Base-by-base conservation (phyloP, 2,113 vertebrate genomes). In the Benthochromis sp. region DNA sequence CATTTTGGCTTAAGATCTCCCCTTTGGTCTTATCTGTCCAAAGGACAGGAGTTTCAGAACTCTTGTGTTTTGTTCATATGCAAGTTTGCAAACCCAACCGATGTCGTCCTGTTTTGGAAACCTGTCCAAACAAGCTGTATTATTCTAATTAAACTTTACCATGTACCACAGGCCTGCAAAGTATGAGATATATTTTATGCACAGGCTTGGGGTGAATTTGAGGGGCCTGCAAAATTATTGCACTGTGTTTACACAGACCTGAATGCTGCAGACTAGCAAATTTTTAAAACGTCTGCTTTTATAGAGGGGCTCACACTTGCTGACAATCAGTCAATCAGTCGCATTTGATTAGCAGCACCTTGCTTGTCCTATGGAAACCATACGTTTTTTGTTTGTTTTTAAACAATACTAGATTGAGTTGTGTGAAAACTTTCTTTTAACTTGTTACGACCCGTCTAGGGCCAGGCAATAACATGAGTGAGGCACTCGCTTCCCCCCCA, bases 371-470 rank as follows among this genome's bases (percentile, higher is more conserved):
- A 36, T 66, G 17, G 31, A 66, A 66, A 36, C 9, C 2, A 17
- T 63, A 61, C 0, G 3, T 1, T 4, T 9, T 12, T 19, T 52
- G 0, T 19, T 3, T 8, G 2, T 47, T 52, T 27, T 21, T n/a
- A 21, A 17, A 29, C 9, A 63, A 19, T 31, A 63, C 5, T 21
- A 34, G 17, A 40, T 21, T 21, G 19, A 71, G n/a, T 43, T 40
- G 5, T 43, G 21, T 43, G 12, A 43, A 24, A 71, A 71, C n/a
- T 24, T 66, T 66, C 6, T 12, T 10, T 69, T 24, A 55, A 55
- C 21, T 55, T 27, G 2, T 27, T 55, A 55, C 1, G 0, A 8
- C 52, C 52, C 3, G 1, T 21, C 9, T 53, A 11, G 52, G n/a
- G 52, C n/a, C 52, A 53, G 52, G 19, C 52, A 53, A 53, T 53